A percentile compares a stretch with the other conserved stretches of the same genome.
These are phyloP conservation scores for Rhizoglyphus robini DNA, from an alignment of 1,140 invertebrate species.

Conservation along the genomic window DNA sequence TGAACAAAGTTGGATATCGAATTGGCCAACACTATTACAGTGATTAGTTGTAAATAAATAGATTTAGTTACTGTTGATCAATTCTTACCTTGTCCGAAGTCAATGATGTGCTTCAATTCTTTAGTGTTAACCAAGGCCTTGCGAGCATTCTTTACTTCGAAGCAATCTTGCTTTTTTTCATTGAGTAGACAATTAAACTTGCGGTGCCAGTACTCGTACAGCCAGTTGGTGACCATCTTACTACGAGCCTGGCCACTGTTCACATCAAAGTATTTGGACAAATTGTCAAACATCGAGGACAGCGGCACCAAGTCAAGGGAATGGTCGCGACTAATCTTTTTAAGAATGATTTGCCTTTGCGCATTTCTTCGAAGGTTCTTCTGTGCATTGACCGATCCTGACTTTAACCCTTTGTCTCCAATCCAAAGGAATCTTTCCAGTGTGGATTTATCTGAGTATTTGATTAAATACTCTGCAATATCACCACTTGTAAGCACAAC, in stretches of 20 bases:
- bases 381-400: background rate
- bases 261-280: slow-evolving; percentile 9
- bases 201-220: slow-evolving; percentile 37
- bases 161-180: slow-evolving; percentile 22
- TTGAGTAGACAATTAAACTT: slow-evolving; percentile 32
- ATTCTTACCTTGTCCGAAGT: slow-evolving; percentile 30
- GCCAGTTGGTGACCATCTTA: slow-evolving; percentile 31
- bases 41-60: background rate
- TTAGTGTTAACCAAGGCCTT: slow-evolving; percentile 18
- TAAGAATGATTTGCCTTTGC: background rate
- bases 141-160: slow-evolving; percentile 27
- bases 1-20: background rate
- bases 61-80: background rate
- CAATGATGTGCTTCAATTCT: slow-evolving; percentile 21
- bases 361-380: background rate
- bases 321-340: background rate
- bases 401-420: slow-evolving; percentile 5
- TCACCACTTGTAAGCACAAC: background rate
- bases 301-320: background rate
- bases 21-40: background rate
- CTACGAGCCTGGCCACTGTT: background rate
- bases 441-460: slow-evolving; percentile 2
- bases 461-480: background rate
- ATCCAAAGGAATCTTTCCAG: background rate
- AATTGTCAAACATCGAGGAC: background rate